These are phyloP conservation scores for Drosophila novamexicana DNA, from an alignment of 1,140 invertebrate species.

Conservation along the genomic window DNA sequence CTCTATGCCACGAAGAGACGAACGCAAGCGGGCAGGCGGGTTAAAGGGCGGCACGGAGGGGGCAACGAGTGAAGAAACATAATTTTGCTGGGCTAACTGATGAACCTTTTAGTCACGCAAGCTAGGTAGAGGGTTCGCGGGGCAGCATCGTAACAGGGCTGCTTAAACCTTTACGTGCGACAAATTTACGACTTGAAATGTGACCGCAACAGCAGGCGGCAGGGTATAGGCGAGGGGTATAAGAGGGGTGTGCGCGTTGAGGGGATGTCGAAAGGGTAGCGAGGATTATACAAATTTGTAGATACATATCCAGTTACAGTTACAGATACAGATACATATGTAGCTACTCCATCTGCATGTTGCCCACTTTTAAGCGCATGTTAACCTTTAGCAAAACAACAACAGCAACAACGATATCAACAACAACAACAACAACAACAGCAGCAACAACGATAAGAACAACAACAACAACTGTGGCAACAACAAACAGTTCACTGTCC, in stretches of 20 bases:
- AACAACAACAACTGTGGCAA: conserved; percentile 17
- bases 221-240: no score
- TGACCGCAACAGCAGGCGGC: conserved; percentile 58
- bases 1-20: conserved; percentile 44
- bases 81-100: conserved; percentile 73
- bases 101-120: conserved; percentile 76
- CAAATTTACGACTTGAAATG: conserved; percentile 82
- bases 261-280: not conserved
- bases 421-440: conserved; percentile 14
- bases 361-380: conserved; percentile 44
- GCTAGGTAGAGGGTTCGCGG: not conserved
- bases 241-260: not conserved
- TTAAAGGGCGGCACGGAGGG: not conserved
- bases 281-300: conserved; percentile 33
- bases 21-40: not conserved
- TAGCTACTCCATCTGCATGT: conserved; percentile 53
- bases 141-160: conserved; percentile 57
- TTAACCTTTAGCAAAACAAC: conserved; percentile 57
- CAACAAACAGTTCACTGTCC: conserved; percentile 76
- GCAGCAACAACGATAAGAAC: conserved; percentile 26
- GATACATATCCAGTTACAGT: conserved; percentile 11
- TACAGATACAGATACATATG: conserved; percentile 16
- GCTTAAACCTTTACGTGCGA: conserved; percentile 83
- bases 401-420: conserved; percentile 35
- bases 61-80: conserved; percentile 51